phyloP scores from a whole-genome alignment of 2,113 vertebrate species.

The Ancistrus triradiatus region DNA sequence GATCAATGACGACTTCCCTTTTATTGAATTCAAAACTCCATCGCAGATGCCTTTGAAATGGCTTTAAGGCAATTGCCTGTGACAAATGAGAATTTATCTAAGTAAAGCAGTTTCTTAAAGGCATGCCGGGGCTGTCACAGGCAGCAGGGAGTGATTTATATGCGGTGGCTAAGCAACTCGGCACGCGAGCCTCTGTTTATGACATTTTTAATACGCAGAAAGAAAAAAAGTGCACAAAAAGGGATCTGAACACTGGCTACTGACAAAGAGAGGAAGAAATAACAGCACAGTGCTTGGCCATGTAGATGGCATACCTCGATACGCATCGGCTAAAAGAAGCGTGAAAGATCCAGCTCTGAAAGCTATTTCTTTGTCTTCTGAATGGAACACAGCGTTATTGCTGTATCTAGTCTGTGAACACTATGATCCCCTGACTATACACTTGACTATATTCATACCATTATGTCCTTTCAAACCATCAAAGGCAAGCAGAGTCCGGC shows the following conservation, averaged over 20 bases:
- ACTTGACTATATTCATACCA: neutral
- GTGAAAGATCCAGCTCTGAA: neutral
- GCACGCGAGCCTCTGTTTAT: conserved; percentile 50
- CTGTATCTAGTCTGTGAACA: neutral
- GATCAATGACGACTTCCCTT: conserved; percentile 68
- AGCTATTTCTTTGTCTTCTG: neutral
- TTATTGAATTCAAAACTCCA: conserved; percentile 64
- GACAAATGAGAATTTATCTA: conserved; percentile 74
- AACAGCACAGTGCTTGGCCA: conserved; percentile 1
- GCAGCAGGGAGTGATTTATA: conserved; percentile 70
- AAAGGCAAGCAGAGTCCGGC: neutral
- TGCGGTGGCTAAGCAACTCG: conserved; percentile 51
- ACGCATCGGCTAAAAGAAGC: conserved; percentile 1
- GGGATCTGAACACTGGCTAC: neutral
- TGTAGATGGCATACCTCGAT: conserved; percentile 31
- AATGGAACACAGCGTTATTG: neutral
- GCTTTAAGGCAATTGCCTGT: conserved; percentile 67
- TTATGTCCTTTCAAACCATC: neutral
- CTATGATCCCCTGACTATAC: neutral
- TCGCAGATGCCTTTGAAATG: conserved; percentile 65
- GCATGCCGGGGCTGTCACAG: conserved; percentile 62
- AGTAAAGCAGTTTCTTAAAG: conserved; percentile 70
- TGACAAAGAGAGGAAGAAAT: conserved; percentile 8
- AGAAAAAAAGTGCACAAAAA: conserved; percentile 4
- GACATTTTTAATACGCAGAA: conserved; percentile 28